A percentile compares a stretch with the other conserved stretches of the same genome.
Evolutionary conservation across 2,113 vertebrate genomes (phyloP).

Genomic region (Upupa epops): DNA sequence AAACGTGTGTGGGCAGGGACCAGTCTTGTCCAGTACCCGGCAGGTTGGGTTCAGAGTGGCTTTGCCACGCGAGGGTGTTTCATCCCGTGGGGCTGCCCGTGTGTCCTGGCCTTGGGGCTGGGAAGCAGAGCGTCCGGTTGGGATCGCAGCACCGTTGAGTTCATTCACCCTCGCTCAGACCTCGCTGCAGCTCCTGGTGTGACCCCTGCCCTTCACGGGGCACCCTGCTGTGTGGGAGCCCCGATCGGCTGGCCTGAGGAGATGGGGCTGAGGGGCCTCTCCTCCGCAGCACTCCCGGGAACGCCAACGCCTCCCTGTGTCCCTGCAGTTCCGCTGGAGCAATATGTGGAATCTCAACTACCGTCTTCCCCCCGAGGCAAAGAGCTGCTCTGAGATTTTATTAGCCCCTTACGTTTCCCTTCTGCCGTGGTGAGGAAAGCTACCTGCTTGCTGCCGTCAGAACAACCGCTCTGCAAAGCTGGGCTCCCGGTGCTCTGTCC

Average conservation of each 20-base stretch:
- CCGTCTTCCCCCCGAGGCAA: background rate
- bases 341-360: background rate
- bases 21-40: background rate
- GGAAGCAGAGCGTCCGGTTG: background rate
- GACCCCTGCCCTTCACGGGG: too few species aligned
- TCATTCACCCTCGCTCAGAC: background rate
- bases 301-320: background rate
- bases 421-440: background rate
- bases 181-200: slow-evolving; percentile 16
- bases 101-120: background rate
- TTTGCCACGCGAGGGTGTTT: background rate
- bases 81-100: background rate
- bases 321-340: background rate
- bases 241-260: fast-evolving
- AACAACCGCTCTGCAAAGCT: fast-evolving
- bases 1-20: fast-evolving
- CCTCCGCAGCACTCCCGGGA: background rate
- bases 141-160: background rate
- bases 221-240: fast-evolving
- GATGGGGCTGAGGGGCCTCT: background rate
- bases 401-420: background rate
- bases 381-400: background rate
- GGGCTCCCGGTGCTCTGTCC: fast-evolving
- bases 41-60: background rate
- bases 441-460: background rate